Evolutionary conservation across 2,888 invertebrate species (phyloP), one percentile per base, ranked within the genome.

Genomic region (Eurytoma californica): DNA sequence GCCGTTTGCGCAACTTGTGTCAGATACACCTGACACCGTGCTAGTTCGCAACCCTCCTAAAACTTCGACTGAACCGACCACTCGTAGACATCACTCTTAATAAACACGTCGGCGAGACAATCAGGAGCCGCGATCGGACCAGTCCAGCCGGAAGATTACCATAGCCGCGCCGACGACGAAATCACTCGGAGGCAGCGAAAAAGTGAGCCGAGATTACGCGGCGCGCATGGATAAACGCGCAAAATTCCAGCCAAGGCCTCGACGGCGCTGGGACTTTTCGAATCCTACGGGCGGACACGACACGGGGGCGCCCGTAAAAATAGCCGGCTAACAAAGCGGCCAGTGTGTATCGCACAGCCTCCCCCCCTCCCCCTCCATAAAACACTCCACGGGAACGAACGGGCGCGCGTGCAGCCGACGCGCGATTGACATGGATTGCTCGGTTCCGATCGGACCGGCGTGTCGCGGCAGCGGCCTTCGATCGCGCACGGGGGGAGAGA

Each of bases 351-450:
- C 53, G 55, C 24, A 14, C 14, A 9, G 9, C 20, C 13, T 51
- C 9, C 53, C 53, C n/a, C 28, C 13, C 47, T n/a, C 53, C 53
- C n/a, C 28, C 3, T 24, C 55, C 70, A 49, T 70, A 72, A 72
- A 72, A 72, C 70, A 72, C 70, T 51, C 30, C 18, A 12, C n/a
- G 18, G n/a, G 53, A 67, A 53, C 18, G 28, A 67, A 67, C 67
- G 53, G 24, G 53, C 53, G 53, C 53, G 53, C 53, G 53, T 16
- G 53, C 53, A 53, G 14, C 12, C 3, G 14, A 53, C 53, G 49
- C 61, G 47, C 47, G 60, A 72, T 60, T 72, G 70, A 60, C 70
- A 70, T 61, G 70, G 70, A 61, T 61, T 72, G 60, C 70, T 61
- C 60, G 70, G 51, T 72, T 72, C 70, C 49, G 70, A 72, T 60